Conservation (phyloP, 2,797 vertebrate genomes). For the Diplodus puntazzo region DNA sequence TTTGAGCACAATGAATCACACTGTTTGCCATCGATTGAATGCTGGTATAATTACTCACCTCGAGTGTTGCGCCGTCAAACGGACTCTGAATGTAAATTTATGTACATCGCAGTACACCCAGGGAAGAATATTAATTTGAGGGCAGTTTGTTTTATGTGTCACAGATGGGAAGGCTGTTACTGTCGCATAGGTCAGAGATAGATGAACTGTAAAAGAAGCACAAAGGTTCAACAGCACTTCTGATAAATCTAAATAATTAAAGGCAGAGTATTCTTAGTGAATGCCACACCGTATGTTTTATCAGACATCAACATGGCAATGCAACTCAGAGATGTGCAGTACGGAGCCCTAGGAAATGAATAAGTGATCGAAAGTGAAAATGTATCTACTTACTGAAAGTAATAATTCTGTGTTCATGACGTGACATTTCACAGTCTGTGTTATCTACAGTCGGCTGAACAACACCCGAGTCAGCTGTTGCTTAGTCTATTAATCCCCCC, state of each 20-base stretch:
- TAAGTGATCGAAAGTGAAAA: background rate
- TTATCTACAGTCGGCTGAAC: constrained; percentile 12
- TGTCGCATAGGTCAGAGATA: background rate
- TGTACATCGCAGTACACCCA: constrained; percentile 2
- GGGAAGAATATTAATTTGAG: background rate
- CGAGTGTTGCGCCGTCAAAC: background rate
- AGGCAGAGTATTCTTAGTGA: background rate
- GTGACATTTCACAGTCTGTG: constrained; percentile 25
- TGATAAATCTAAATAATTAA: background rate
- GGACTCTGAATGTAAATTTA: constrained; percentile 5
- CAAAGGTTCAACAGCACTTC: too few species aligned
- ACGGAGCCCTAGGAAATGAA: background rate
- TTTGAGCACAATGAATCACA: constrained; percentile 4
- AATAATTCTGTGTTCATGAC: constrained; percentile 3
- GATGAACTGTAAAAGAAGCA: background rate
- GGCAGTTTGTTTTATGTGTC: constrained; percentile 10
- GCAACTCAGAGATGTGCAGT: background rate
- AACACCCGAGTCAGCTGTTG: constrained; percentile 25
- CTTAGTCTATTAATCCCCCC: constrained; percentile 13
- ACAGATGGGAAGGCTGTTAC: background rate
- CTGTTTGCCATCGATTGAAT: background rate
- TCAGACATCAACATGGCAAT: background rate
- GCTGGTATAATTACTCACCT: background rate
- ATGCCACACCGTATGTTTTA: constrained; percentile 3
- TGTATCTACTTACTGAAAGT: background rate